Evolutionary conservation across 2,888 invertebrate genomes (phyloP).

Genomic region (Boloria euphrosyne): DNA sequence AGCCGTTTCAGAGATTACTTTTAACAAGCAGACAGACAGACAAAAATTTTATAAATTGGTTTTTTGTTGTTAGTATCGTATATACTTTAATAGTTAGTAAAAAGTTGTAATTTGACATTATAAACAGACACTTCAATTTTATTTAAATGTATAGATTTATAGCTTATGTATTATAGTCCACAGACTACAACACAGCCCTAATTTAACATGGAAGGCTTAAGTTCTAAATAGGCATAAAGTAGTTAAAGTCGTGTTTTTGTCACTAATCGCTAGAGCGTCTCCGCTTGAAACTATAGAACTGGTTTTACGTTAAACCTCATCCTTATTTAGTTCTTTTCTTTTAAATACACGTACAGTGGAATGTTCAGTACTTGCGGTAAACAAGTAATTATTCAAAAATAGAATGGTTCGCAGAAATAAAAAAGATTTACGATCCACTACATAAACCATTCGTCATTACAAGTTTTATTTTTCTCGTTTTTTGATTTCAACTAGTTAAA

Average conservation of each 20-base stretch:
- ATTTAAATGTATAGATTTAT: not conserved
- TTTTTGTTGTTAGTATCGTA: no score
- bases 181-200: conserved; percentile 22
- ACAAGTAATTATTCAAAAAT: conserved; percentile 29
- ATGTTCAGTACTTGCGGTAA: conserved; percentile 33
- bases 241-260: conserved; percentile 45
- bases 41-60: no score
- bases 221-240: conserved; percentile 34
- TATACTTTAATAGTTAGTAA: no score
- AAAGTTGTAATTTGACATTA: no score
- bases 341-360: conserved; percentile 33
- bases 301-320: conserved; percentile 30
- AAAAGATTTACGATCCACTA: conserved; percentile 20
- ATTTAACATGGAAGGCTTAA: conserved; percentile 29
- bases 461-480: conserved; percentile 5
- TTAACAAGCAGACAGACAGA: no score
- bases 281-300: conserved; percentile 31
- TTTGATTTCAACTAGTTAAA: not conserved
- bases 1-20: no score
- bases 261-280: conserved; percentile 34
- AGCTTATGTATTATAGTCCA: no score
- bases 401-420: conserved; percentile 21
- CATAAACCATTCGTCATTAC: conserved; percentile 11
- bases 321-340: conserved; percentile 38
- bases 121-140: no score